Evolutionary conservation across 2,797 vertebrate genomes (phyloP).

Genomic region (Okamejei kenojei): DNA sequence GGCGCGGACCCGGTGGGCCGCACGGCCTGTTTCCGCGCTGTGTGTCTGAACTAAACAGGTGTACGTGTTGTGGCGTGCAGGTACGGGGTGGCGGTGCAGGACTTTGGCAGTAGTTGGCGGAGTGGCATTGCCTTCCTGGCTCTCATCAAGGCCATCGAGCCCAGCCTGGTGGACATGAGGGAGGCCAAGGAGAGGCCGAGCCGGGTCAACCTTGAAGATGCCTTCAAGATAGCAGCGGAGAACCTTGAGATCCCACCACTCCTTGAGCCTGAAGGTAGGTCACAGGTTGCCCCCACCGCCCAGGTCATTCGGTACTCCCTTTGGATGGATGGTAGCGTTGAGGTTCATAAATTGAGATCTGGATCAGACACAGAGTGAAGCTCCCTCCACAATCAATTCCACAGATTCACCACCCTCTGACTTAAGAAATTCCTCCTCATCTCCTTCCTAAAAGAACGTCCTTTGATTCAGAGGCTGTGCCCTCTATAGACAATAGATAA

Average conservation of each 20-base stretch:
- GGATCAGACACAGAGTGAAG: not conserved
- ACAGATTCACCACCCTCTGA: too few relatives aligned
- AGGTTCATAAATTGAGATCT: not conserved
- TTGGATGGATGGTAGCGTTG: not conserved
- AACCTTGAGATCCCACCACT: constrained; percentile 81
- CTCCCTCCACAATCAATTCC: not conserved
- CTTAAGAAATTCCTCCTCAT: too few relatives aligned
- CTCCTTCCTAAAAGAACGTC: too few relatives aligned
- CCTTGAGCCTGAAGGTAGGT: constrained; percentile 87
- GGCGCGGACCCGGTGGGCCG: not conserved
- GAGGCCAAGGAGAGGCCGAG: constrained; percentile 71
- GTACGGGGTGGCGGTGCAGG: constrained; percentile 85
- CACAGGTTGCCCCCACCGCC: not conserved
- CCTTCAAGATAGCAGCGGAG: constrained; percentile 80
- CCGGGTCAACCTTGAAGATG: constrained; percentile 82
- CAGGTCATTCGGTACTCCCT: not conserved
- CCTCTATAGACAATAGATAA: too few relatives aligned
- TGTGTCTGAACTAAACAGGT: too few relatives aligned
- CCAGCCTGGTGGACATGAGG: constrained; percentile 85
- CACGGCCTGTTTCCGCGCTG: not conserved
- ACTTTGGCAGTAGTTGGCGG: constrained; percentile 89
- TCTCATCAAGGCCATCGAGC: constrained; percentile 87
- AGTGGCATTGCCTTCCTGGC: constrained; percentile 92
- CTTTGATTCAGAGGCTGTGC: too few relatives aligned
- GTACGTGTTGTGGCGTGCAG: constrained; percentile 50